phyloP scores from a whole-genome alignment of 1,140 invertebrate species.

The Drosophila santomea region DNA sequence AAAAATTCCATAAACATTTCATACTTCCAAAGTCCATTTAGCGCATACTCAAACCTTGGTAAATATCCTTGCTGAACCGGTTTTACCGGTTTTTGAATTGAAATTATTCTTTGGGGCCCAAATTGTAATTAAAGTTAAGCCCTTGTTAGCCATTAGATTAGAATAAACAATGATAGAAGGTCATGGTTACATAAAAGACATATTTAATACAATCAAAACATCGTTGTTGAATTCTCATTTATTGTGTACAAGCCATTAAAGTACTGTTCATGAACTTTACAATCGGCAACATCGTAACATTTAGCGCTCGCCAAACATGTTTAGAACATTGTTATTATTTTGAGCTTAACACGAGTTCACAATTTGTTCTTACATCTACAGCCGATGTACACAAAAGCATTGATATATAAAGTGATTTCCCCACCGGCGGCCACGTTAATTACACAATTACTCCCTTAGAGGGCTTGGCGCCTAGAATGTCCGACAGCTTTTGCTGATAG shows the following conservation, averaged over 20 bases:
- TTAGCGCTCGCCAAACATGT: slow-evolving; percentile 66
- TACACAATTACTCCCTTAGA: slow-evolving; percentile 80
- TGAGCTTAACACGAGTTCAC: slow-evolving; percentile 57
- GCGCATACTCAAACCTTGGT: background rate
- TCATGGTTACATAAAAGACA: too few species aligned
- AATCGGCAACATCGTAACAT: slow-evolving; percentile 64
- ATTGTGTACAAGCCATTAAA: slow-evolving; percentile 71
- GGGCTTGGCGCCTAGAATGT: slow-evolving; percentile 85
- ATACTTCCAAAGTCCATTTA: background rate
- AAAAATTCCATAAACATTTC: background rate
- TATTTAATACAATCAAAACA: background rate
- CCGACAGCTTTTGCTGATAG: slow-evolving; percentile 86
- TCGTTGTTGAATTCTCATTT: slow-evolving; percentile 67
- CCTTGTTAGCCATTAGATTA: too few species aligned
- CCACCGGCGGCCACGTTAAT: slow-evolving; percentile 19
- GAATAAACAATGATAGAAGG: too few species aligned
- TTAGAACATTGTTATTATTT: slow-evolving; percentile 68
- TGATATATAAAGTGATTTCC: slow-evolving; percentile 38
- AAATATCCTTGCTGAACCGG: background rate
- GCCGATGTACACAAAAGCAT: slow-evolving; percentile 34
- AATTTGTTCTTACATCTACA: slow-evolving; percentile 57
- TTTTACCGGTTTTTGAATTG: background rate
- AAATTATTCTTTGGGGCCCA: too few species aligned
- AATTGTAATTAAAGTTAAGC: too few species aligned
- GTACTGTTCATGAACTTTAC: slow-evolving; percentile 65